Percentiles rank a stretch among this genome's conserved stretches.
These are phyloP conservation scores for Apocheima hispidaria DNA, from an alignment of 2,888 invertebrate genomes.

Conservation along the genomic window DNA sequence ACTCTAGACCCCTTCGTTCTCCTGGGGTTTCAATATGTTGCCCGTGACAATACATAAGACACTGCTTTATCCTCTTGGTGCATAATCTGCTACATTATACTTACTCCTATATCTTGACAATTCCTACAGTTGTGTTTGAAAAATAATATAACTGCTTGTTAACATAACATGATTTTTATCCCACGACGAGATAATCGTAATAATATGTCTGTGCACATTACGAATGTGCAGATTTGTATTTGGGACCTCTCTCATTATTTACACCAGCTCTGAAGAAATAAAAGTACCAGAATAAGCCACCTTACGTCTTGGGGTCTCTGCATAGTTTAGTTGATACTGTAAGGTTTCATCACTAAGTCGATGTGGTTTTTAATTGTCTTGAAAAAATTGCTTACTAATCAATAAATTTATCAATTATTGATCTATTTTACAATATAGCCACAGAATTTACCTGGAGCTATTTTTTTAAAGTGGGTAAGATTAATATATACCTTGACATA, in stretches of 20 bases:
- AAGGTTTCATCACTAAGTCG: constrained; percentile 10
- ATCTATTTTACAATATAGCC: neutral
- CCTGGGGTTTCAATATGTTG: no score
- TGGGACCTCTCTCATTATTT: constrained; percentile 37
- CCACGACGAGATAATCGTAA: constrained; percentile 21
- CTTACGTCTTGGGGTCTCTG: constrained; percentile 14
- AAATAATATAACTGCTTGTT: constrained; percentile 22
- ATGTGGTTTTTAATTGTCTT: no score
- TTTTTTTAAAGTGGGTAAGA: neutral
- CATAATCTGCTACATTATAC: no score
- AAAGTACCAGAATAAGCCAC: constrained; percentile 25
- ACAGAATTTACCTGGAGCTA: neutral
- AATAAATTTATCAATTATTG: neutral
- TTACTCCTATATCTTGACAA: neutral
- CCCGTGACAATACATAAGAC: no score
- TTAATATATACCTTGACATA: no score
- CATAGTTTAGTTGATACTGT: neutral
- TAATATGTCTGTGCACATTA: constrained; percentile 27
- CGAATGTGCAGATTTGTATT: constrained; percentile 43
- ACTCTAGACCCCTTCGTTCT: no score
- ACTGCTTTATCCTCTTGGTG: no score
- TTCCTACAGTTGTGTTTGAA: constrained; percentile 4
- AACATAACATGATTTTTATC: constrained; percentile 35
- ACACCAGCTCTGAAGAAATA: constrained; percentile 36
- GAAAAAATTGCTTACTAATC: no score